Percentiles rank a stretch among this genome's conserved stretches.
phyloP scores from a whole-genome alignment of 2,888 invertebrate genomes.

The Busseola fusca region DNA sequence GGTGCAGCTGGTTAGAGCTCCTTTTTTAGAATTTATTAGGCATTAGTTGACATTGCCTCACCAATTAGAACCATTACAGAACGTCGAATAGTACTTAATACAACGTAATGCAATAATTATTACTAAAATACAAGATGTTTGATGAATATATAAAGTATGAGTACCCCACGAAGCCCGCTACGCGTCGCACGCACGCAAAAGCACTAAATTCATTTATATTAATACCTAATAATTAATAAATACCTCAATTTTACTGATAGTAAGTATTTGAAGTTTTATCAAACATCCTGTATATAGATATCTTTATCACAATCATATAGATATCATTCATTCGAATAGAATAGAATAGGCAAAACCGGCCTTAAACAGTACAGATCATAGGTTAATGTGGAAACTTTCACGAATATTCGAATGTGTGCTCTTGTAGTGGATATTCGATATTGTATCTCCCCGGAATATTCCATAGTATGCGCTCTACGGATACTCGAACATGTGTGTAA shows the following conservation, averaged over 20 bases:
- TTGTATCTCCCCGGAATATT: constrained; percentile 49
- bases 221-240: constrained; percentile 69
- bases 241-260: constrained; percentile 76
- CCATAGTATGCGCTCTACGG: constrained; percentile 52
- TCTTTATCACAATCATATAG: constrained; percentile 71
- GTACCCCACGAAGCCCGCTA: constrained; percentile 56
- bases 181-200: constrained; percentile 67
- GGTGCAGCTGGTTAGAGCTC: constrained; percentile 77
- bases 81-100: constrained; percentile 65
- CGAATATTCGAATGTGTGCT: constrained; percentile 66
- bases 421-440: constrained; percentile 55
- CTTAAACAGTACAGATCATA: constrained; percentile 77
- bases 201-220: constrained; percentile 67
- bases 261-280: constrained; percentile 75
- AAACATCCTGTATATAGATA: constrained; percentile 84
- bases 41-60: constrained; percentile 83
- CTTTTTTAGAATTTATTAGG: constrained; percentile 85
- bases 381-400: constrained; percentile 72
- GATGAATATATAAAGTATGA: constrained; percentile 67
- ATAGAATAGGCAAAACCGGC: constrained; percentile 87
- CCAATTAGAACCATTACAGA: constrained; percentile 78
- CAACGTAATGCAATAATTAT: constrained; percentile 74
- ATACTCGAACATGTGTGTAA: constrained; percentile 48
- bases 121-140: constrained; percentile 82
- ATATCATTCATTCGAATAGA: constrained; percentile 81